Percentiles rank a stretch among this genome's conserved stretches.
These are phyloP conservation scores for Anisognathus igniventris DNA, from an alignment of 2,797 vertebrate genomes.

Conservation along the genomic window DNA sequence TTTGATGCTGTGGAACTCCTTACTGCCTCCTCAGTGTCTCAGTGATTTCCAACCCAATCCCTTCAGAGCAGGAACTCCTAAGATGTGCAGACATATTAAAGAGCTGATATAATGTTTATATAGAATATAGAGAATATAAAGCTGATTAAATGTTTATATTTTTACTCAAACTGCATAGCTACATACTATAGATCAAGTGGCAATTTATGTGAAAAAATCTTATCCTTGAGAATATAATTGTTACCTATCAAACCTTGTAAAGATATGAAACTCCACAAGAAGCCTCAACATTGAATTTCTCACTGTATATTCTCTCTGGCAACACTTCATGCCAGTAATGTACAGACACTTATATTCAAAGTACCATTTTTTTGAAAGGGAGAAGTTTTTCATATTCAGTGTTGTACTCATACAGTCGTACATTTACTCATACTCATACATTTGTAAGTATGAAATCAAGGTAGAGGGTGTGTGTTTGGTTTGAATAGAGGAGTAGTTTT, in stretches of 20 bases:
- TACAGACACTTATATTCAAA: conserved; percentile 19
- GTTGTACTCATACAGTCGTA: neutral
- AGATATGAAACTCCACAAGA: conserved; percentile 50
- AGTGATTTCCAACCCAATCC: conserved; percentile 16
- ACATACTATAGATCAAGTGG: neutral
- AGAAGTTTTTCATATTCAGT: conserved; percentile 29
- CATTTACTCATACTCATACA: neutral
- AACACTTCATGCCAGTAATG: conserved; percentile 56
- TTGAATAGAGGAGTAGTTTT: neutral
- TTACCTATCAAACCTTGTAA: conserved; percentile 34
- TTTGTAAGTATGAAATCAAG: conserved; percentile 15
- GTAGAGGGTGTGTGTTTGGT: neutral
- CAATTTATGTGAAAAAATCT: neutral
- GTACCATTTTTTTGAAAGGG: neutral
- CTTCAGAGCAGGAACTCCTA: neutral
- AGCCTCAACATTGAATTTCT: conserved; percentile 37
- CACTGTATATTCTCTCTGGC: conserved; percentile 46
- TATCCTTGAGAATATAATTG: conserved; percentile 48
- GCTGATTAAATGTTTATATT: conserved; percentile 46
- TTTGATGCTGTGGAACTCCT: conserved; percentile 38
- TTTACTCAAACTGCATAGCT: conserved; percentile 4
- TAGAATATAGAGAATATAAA: conserved; percentile 20
- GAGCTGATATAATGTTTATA: neutral
- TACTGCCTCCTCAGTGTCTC: neutral
- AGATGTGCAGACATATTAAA: conserved; percentile 5